Evolutionary conservation across 2,113 vertebrate genomes (phyloP).

Genomic region (Hemiscyllium ocellatum): DNA sequence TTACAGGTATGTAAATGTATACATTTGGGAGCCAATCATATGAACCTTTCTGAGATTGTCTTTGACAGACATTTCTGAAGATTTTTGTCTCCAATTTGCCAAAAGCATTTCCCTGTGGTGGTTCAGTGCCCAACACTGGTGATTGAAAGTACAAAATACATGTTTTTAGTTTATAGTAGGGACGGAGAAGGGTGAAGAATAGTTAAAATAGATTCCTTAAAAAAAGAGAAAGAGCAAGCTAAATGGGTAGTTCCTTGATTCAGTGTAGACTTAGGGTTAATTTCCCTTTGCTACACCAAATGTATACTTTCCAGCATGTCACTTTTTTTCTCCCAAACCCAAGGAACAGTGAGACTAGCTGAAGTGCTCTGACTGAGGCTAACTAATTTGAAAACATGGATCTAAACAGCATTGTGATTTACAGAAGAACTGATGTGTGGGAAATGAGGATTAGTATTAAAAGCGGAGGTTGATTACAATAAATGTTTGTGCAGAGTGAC

Average conservation of each 20-base stretch:
- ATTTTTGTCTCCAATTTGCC: not conserved
- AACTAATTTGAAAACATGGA: not conserved
- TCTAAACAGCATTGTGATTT: too few relatives aligned
- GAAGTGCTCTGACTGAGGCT: not conserved
- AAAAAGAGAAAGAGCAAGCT: not conserved
- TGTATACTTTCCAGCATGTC: not conserved
- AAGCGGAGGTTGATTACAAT: too few relatives aligned
- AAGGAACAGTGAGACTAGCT: not conserved
- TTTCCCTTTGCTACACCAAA: not conserved
- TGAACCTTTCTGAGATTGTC: not conserved
- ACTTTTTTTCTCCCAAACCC: not conserved
- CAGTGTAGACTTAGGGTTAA: not conserved
- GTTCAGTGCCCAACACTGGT: not conserved
- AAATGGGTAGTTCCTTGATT: not conserved
- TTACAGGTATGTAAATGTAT: not conserved
- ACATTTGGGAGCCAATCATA: not conserved
- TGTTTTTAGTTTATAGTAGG: not conserved
- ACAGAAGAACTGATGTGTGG: too few relatives aligned
- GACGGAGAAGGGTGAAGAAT: not conserved
- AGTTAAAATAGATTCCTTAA: not conserved
- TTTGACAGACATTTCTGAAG: not conserved
- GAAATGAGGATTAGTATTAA: too few relatives aligned
- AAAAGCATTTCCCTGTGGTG: not conserved
- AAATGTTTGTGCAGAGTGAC: too few relatives aligned
- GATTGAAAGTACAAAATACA: not conserved